Base-by-base conservation (phyloP, 1,140 invertebrate species). In the Ceratina calcarata region DNA sequence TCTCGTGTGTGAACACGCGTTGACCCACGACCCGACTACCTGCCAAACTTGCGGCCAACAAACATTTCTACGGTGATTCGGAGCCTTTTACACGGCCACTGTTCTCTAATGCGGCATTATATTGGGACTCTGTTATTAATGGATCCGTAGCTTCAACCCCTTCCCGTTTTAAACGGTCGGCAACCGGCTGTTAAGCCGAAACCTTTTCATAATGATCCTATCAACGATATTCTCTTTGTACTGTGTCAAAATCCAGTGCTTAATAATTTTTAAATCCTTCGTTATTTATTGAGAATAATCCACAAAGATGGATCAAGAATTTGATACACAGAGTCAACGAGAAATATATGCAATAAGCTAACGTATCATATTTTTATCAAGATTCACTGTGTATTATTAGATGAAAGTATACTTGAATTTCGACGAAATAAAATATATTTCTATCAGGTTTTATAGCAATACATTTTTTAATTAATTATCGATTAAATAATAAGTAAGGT, bases 61-160 rank as follows among this genome's bases (percentile, higher is more conserved):
- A 87, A 77, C 73, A 82, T 85, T 83, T 75, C 65, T 37, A 27
- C 22, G 22, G 37, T 22, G 68, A 69, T 75, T 65, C 53, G 69
- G 78, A 13, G 78, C 66, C 82, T 80, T 84, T 89, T 82, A 84
- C 76, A 81, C 78, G 68, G 78, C 61, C 58, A 81, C 68, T 80
- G 78, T 82, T 80, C 81, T 80, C 76, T 89, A 87, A 89, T 87
- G 84, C 86, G 76, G 83, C 83, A 88, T 90, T 90, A 90, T 87
- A 88, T 89, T 85, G 82, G 71, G 55, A 32, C 74, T 37, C 4
- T 60, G 78, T 89, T 88, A 90, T 89, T 82, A 87, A 88, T 87
- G 71, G 82, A 55, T 22, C 80, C 84, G 51, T 68, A 69, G 49
- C 20, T 72, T 58, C 53, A 1, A 68, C 62, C 82, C 81, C 51